Evolutionary conservation across 2,797 vertebrate species (phyloP).

Genomic region (Aselliscus stoliczkanus): DNA sequence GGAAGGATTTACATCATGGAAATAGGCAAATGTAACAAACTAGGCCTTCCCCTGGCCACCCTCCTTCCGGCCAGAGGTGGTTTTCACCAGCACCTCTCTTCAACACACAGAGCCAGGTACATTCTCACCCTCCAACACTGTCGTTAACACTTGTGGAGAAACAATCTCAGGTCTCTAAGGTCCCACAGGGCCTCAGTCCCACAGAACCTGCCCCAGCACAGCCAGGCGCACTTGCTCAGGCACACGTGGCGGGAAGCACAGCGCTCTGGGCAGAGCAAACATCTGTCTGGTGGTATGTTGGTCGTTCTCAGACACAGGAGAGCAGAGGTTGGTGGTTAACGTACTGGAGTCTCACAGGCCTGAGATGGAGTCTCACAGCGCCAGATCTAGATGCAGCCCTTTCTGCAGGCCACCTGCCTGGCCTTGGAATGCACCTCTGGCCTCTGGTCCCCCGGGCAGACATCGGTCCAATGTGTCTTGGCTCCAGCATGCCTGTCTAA

Average conservation of each 20-base stretch:
- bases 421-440: neutral
- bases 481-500: neutral
- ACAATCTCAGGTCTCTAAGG: neutral
- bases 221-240: neutral
- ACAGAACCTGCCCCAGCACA: neutral
- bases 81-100: neutral
- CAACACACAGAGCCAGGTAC: neutral
- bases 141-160: neutral
- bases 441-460: neutral
- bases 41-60: neutral
- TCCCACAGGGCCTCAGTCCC: neutral
- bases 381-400: neutral
- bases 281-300: neutral
- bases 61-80: neutral
- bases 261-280: neutral
- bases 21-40: neutral
- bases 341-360: neutral
- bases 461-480: neutral
- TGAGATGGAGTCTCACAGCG: neutral
- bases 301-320: neutral
- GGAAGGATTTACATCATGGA: neutral
- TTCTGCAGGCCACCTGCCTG: neutral
- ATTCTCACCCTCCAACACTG: neutral
- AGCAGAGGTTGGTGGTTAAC: neutral
- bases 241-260: neutral